phyloP scores from a whole-genome alignment of 1,140 invertebrate species.

The Drusus annulatus region DNA sequence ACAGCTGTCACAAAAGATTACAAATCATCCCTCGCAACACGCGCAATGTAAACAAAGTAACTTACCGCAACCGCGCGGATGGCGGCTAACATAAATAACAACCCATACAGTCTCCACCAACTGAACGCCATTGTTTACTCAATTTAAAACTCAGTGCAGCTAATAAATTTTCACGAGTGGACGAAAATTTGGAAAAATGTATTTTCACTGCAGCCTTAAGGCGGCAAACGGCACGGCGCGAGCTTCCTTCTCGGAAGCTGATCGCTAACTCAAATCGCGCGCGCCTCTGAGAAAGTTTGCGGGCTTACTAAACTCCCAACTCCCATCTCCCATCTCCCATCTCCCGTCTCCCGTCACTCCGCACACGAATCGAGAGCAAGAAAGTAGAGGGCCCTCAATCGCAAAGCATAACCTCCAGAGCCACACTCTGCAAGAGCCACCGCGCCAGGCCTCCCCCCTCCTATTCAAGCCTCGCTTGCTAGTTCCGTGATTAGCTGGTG shows the following conservation, averaged over 20 bases:
- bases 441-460: not conserved
- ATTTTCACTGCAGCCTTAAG: not conserved
- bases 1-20: not conserved
- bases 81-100: slow-evolving; percentile 7
- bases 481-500: not conserved
- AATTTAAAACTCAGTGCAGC: not conserved
- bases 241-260: slow-evolving; percentile 19
- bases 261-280: slow-evolving; percentile 23
- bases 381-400: slow-evolving; percentile 10
- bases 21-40: not conserved
- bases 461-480: not conserved
- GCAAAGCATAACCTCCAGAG: not conserved
- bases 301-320: slow-evolving; percentile 31
- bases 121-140: slow-evolving; percentile 26
- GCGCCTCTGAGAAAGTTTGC: slow-evolving; percentile 34
- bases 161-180: slow-evolving; percentile 9
- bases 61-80: slow-evolving; percentile 26
- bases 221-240: slow-evolving; percentile 12
- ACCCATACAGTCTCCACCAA: slow-evolving; percentile 31
- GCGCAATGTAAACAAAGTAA: slow-evolving; percentile 2
- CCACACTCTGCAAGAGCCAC: not conserved
- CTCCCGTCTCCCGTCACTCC: slow-evolving; percentile 1
- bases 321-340: no score
- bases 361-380: slow-evolving; percentile 6
- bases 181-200: not conserved